These are phyloP conservation scores for Myxocyprinus asiaticus DNA, from an alignment of 2,113 vertebrate species.

Conservation along the genomic window DNA sequence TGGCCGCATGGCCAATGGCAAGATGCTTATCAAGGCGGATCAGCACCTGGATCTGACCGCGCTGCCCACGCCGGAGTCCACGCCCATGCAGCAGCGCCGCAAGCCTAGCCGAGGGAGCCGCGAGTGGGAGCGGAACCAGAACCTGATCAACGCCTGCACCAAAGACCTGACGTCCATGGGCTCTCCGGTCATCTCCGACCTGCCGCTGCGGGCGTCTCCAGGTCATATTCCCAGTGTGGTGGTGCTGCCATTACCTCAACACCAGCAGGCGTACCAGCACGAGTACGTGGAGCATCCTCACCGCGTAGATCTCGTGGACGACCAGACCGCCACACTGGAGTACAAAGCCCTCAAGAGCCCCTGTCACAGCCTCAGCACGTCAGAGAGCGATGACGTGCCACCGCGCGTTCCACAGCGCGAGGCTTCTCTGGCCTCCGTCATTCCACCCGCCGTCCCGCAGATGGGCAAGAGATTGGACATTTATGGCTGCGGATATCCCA, in stretches of 20 bases:
- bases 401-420: constrained; percentile 95
- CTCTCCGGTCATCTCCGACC: constrained; percentile 87
- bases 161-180: constrained; percentile 91
- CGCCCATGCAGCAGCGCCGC: constrained; percentile 93
- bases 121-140: constrained; percentile 97
- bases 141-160: constrained; percentile 95
- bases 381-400: constrained; percentile 82
- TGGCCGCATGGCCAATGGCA: constrained; percentile 85
- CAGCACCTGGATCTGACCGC: constrained; percentile 92
- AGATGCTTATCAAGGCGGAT: constrained; percentile 89
- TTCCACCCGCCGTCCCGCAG: constrained; percentile 84
- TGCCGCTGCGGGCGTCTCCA: constrained; percentile 89
- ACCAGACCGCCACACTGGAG: constrained; percentile 92
- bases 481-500: constrained; percentile 88
- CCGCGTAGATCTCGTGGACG: constrained; percentile 83
- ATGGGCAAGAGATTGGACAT: constrained; percentile 93
- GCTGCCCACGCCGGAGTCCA: constrained; percentile 94
- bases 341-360: constrained; percentile 94
- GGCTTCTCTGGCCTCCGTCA: constrained; percentile 82
- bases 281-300: constrained; percentile 96
- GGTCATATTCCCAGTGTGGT: constrained; percentile 96
- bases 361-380: constrained; percentile 83
- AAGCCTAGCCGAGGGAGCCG: constrained; percentile 91
- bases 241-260: constrained; percentile 84
- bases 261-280: constrained; percentile 93